Conservation (phyloP, 2,113 vertebrate genomes). For the Pungitius pungitius region DNA sequence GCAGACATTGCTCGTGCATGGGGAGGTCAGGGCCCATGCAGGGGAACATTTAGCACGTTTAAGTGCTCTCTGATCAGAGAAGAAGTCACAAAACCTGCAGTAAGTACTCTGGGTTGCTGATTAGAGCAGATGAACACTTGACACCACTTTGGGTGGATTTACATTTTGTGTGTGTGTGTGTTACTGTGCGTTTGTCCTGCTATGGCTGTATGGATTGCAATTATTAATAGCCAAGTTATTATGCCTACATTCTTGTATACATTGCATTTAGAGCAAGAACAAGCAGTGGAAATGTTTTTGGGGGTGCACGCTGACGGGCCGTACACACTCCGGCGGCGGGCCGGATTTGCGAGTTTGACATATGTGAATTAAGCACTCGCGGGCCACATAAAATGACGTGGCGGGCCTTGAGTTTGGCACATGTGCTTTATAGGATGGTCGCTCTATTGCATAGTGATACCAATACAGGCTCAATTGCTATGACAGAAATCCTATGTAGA, state of each 20-base stretch:
- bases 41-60: neutral
- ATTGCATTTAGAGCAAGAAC: neutral
- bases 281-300: neutral
- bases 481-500: neutral
- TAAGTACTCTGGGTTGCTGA: neutral
- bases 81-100: neutral
- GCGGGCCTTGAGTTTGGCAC: too few relatives aligned
- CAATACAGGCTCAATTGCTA: neutral
- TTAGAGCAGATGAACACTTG: neutral
- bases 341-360: too few relatives aligned
- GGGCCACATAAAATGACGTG: too few relatives aligned
- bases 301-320: too few relatives aligned
- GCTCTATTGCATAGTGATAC: too few relatives aligned
- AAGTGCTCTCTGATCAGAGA: slow-evolving; percentile 8
- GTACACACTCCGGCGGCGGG: too few relatives aligned
- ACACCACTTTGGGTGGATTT: neutral
- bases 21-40: neutral
- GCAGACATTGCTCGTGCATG: neutral
- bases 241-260: neutral
- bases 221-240: neutral
- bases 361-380: too few relatives aligned
- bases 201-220: neutral
- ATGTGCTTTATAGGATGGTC: neutral
- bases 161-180: neutral
- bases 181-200: neutral